Conservation (phyloP, 2,113 vertebrate genomes). For the Tautogolabrus adspersus region DNA sequence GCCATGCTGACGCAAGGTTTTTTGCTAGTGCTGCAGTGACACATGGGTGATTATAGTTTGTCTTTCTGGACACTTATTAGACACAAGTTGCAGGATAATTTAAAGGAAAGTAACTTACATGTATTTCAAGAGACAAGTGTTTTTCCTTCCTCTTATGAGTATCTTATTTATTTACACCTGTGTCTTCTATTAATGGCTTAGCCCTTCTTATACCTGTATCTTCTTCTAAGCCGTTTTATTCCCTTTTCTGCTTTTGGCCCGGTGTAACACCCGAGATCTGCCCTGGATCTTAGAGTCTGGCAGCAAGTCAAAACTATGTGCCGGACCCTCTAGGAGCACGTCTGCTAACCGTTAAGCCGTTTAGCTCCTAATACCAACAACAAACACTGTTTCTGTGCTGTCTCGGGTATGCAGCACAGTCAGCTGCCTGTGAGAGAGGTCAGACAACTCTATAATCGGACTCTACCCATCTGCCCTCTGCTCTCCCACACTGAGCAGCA, state of each 20-base stretch:
- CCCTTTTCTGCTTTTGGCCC: constrained; percentile 13
- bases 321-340: constrained; percentile 73
- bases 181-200: constrained; percentile 26
- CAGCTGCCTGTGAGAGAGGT: constrained; percentile 74
- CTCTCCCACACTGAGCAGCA: constrained; percentile 73
- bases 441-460: constrained; percentile 83
- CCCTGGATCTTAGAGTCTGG: constrained; percentile 65
- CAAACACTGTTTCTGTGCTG: constrained; percentile 80
- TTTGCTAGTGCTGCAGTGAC: neutral
- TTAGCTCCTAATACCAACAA: constrained; percentile 84
- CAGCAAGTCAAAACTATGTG: constrained; percentile 72
- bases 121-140: neutral
- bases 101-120: neutral
- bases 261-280: constrained; percentile 50
- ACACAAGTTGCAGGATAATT: neutral
- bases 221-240: constrained; percentile 15
- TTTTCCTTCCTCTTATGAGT: neutral
- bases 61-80: too few species aligned
- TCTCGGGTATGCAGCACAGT: constrained; percentile 66
- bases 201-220: constrained; percentile 9
- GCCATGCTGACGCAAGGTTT: neutral
- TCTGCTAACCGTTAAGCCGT: constrained; percentile 82
- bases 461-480: constrained; percentile 81
- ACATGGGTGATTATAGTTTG: constrained; percentile 2
- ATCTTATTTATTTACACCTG: constrained; percentile 36